Percentiles rank a stretch among this genome's conserved stretches.
These are phyloP conservation scores for Ceratothoa steindachneri DNA, from an alignment of 2,888 invertebrate genomes.

Conservation along the genomic window DNA sequence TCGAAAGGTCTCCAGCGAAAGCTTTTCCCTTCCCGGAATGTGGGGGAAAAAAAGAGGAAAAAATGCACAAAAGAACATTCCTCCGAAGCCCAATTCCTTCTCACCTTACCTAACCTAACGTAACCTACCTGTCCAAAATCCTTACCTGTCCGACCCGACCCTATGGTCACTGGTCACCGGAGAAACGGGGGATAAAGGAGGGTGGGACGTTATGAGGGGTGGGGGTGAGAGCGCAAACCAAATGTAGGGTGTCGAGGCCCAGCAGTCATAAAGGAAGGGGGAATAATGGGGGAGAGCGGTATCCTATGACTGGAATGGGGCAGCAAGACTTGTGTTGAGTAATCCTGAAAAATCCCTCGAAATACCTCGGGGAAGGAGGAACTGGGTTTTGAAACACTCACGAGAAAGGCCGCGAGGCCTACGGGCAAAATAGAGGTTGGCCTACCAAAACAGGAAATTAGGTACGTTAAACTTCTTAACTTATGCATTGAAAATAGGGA, in stretches of 20 bases:
- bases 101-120: conserved; percentile 24
- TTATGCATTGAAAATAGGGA: too few species aligned
- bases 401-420: too few species aligned
- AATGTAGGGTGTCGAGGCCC: not conserved
- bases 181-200: not conserved
- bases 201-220: not conserved
- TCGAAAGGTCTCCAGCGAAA: too few species aligned
- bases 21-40: not conserved
- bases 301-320: conserved; percentile 2
- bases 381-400: too few species aligned
- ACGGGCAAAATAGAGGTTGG: too few species aligned
- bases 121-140: conserved; percentile 19
- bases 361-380: too few species aligned
- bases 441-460: too few species aligned
- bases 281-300: not conserved
- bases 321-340: not conserved
- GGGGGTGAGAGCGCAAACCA: not conserved
- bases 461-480: too few species aligned
- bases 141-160: conserved; percentile 20
- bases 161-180: conserved; percentile 10
- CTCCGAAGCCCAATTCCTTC: not conserved
- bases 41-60: not conserved
- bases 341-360: not conserved
- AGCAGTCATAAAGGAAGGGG: not conserved
- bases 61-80: not conserved